Evolutionary conservation across 2,888 invertebrate genomes (phyloP).

Genomic region (Parnassius orleans): DNA sequence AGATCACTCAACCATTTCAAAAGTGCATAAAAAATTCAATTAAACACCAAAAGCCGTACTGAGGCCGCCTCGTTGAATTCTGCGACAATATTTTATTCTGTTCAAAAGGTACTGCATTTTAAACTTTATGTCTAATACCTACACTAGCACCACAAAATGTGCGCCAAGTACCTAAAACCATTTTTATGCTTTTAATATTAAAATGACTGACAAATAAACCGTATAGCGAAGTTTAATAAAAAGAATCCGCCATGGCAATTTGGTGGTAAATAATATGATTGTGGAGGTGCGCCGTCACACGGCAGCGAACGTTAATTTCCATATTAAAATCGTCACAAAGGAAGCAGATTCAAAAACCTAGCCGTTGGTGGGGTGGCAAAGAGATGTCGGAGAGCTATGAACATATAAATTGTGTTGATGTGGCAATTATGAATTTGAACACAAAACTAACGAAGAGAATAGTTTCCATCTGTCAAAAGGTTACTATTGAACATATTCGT

Average conservation of each 20-base stretch:
- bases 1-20: slow-evolving; percentile 30
- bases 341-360: slow-evolving; percentile 80
- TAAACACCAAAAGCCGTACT: slow-evolving; percentile 45
- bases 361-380: slow-evolving; percentile 49
- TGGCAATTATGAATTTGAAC: slow-evolving; percentile 32
- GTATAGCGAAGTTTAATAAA: slow-evolving; percentile 40
- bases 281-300: slow-evolving; percentile 66
- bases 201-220: slow-evolving; percentile 36
- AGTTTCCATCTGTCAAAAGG: no score
- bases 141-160: neutral
- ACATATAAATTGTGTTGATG: slow-evolving; percentile 36
- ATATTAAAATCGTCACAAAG: slow-evolving; percentile 81
- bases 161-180: slow-evolving; percentile 26
- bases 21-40: slow-evolving; percentile 65
- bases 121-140: slow-evolving; percentile 7
- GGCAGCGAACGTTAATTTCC: slow-evolving; percentile 78
- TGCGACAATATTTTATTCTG: slow-evolving; percentile 50
- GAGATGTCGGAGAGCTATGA: slow-evolving; percentile 30
- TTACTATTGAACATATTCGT: no score
- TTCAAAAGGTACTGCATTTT: slow-evolving; percentile 21
- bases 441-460: neutral
- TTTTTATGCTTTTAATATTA: slow-evolving; percentile 28
- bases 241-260: slow-evolving; percentile 35
- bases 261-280: slow-evolving; percentile 52
- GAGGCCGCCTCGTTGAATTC: slow-evolving; percentile 48